Conservation (phyloP, 2,888 invertebrate species). For the Philopedon plagiatum region DNA sequence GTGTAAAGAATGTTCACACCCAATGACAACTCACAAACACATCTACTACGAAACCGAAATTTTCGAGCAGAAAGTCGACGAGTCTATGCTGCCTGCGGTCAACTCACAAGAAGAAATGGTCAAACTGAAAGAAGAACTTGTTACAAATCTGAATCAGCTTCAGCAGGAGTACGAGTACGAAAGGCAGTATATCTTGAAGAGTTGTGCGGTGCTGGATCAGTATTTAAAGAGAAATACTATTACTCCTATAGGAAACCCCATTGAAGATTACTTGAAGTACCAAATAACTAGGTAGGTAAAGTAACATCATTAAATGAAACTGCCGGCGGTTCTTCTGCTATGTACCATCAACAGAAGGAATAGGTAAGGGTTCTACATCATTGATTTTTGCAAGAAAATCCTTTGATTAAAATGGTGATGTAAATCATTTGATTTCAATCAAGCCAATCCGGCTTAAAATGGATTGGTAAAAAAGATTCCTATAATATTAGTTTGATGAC, state of each 20-base stretch:
- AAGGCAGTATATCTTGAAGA: conserved; percentile 56
- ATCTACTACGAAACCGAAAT: conserved; percentile 62
- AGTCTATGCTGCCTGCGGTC: conserved; percentile 56
- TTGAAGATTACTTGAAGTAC: conserved; percentile 61
- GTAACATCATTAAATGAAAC: too few species aligned
- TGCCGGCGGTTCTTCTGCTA: too few species aligned
- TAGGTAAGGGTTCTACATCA: too few species aligned
- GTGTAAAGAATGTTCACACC: conserved; percentile 59
- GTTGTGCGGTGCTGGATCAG: conserved; percentile 62
- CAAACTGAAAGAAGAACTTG: conserved; percentile 51
- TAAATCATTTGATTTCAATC: too few species aligned
- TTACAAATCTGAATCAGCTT: conserved; percentile 53
- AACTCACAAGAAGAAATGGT: conserved; percentile 55
- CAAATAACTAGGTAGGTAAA: conserved; percentile 59
- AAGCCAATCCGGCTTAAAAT: too few species aligned
- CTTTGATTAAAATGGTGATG: too few species aligned
- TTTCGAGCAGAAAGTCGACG: conserved; percentile 55
- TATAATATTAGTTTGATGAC: too few species aligned
- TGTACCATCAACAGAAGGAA: too few species aligned
- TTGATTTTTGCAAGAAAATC: too few species aligned
- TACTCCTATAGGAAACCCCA: conserved; percentile 61
- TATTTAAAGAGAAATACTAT: conserved; percentile 63
- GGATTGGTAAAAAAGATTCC: neutral
- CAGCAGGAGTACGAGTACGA: conserved; percentile 58
- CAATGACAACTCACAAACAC: conserved; percentile 62